A percentile compares a stretch with the other conserved stretches of the same genome.
These are phyloP conservation scores for Liolophura sinensis DNA, from an alignment of 1,140 invertebrate species.

Conservation along the genomic window DNA sequence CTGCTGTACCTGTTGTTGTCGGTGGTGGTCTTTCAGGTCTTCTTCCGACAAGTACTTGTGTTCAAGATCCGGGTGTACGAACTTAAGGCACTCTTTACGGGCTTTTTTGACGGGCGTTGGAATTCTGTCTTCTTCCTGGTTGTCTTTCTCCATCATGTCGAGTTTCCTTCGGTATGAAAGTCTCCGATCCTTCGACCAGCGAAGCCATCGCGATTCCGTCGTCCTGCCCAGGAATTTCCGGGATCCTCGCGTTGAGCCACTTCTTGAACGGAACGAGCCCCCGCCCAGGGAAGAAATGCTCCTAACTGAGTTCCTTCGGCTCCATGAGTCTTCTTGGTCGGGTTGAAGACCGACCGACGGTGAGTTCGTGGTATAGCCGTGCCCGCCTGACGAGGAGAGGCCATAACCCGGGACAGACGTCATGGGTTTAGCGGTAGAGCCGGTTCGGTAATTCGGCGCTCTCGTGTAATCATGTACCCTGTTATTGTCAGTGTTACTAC, in stretches of 20 bases:
- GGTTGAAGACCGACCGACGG: constrained; percentile 45
- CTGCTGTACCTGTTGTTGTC: constrained; percentile 35
- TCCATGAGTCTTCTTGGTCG: constrained; percentile 1
- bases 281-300: constrained; percentile 32
- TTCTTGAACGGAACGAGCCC: constrained; percentile 30
- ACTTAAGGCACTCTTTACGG: constrained; percentile 50
- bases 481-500: no score
- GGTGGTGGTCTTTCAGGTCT: constrained; percentile 45
- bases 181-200: constrained; percentile 49
- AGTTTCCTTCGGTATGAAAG: constrained; percentile 43
- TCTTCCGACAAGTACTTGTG: constrained; percentile 46
- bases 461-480: no score
- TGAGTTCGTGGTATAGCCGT: constrained; percentile 11
- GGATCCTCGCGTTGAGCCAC: constrained; percentile 20
- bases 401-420: no score
- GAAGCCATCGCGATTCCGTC: constrained; percentile 47
- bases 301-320: constrained; percentile 24
- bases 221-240: constrained; percentile 33
- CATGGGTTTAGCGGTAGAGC: no score
- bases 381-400: no score
- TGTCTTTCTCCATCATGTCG: constrained; percentile 41
- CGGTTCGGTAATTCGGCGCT: no score
- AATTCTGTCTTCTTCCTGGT: constrained; percentile 34
- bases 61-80: constrained; percentile 51
- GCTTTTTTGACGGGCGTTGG: constrained; percentile 56